Base-by-base conservation (phyloP, 2,113 vertebrate species). In the Ranitomeya variabilis region DNA sequence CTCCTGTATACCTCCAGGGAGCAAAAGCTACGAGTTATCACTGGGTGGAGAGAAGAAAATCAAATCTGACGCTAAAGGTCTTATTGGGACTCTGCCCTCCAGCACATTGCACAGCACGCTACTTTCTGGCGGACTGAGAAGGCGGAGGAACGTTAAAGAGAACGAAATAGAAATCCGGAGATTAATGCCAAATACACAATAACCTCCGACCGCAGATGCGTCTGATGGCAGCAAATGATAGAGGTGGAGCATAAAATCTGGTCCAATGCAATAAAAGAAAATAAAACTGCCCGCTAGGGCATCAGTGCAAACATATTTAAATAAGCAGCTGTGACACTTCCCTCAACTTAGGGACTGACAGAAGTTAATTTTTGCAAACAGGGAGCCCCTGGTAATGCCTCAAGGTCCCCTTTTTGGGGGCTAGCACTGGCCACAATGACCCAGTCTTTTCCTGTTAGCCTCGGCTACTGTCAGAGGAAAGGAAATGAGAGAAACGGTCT, bases 351-450 rank as follows among this genome's bases (percentile, higher is more conserved):
- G 74, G 73, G 87, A 57, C 59, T 89, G 73, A 77, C 87, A 89
- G 87, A 83, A 79, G 51, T 60, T 19, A 26, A 79, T 45, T 67
- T 74, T 67, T 67, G 62, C 60, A 85, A 79, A 89, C 60, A 85
- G 87, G 81, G 82, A 69, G 87, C 83, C 87, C 74, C 87, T 89
- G 87, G 87, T 89, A 89, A 89, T 89, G 87, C 87, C 87, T 89
- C 87, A 62, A 79, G 52, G 66, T 88, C 57, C 87, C 87, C 73
- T 45, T 89, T 31, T 45, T 1, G 73, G 82, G 87, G 79, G 87
- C 74, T 57, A 89, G 87, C 87, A 89, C 87, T 84, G 87, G 87
- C 73, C 60, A 67, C 45, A 78, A 89, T 16, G 82, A 85, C 73
- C 82, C 73, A 69, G 62, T 85, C 81, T 45, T 78, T 88, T 82